Percentiles rank a stretch among this genome's conserved stretches.
Conservation (phyloP, 2,888 invertebrate genomes). For the Agrilus mali region DNA sequence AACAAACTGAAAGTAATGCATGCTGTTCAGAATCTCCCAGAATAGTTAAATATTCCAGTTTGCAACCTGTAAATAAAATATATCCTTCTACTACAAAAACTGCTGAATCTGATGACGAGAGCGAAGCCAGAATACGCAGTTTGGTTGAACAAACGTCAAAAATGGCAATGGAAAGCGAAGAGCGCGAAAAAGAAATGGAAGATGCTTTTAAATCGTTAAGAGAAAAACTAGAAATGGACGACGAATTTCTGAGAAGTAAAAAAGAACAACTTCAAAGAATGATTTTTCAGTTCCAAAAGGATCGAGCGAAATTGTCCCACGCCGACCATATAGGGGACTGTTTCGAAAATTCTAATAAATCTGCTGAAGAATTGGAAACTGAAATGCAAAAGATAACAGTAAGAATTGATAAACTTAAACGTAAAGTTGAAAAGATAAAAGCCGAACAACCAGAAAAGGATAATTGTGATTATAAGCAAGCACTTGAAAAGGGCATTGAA, state of each 20-base stretch:
- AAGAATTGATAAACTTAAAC: slow-evolving; percentile 14
- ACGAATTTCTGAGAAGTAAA: slow-evolving; percentile 23
- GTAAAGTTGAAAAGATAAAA: slow-evolving; percentile 10
- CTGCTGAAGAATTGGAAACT: slow-evolving; percentile 23
- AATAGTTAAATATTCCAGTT: background rate
- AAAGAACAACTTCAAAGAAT: slow-evolving; percentile 29
- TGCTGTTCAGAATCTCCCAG: slow-evolving; percentile 1
- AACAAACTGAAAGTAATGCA: background rate
- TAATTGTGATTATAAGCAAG: slow-evolving; percentile 9
- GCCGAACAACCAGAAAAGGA: slow-evolving; percentile 7
- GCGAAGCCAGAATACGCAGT: slow-evolving; percentile 13
- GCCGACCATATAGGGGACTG: slow-evolving; percentile 14
- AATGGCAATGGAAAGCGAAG: slow-evolving; percentile 22
- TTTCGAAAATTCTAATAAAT: slow-evolving; percentile 15
- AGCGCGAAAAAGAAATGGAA: slow-evolving; percentile 22
- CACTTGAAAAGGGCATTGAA: slow-evolving; percentile 12
- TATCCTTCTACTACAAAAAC: no score
- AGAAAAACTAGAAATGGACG: slow-evolving; percentile 22
- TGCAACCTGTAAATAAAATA: no score
- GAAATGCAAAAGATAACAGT: slow-evolving; percentile 24
- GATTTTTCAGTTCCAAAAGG: slow-evolving; percentile 24
- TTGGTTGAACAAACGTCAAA: slow-evolving; percentile 25
- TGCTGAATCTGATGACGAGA: slow-evolving; percentile 1
- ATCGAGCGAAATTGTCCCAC: slow-evolving; percentile 18
- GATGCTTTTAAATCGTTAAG: slow-evolving; percentile 22